Percentiles rank a stretch among this genome's conserved stretches.
Evolutionary conservation across 2,113 vertebrate genomes (phyloP).

Genomic region (Climacteris rufus): DNA sequence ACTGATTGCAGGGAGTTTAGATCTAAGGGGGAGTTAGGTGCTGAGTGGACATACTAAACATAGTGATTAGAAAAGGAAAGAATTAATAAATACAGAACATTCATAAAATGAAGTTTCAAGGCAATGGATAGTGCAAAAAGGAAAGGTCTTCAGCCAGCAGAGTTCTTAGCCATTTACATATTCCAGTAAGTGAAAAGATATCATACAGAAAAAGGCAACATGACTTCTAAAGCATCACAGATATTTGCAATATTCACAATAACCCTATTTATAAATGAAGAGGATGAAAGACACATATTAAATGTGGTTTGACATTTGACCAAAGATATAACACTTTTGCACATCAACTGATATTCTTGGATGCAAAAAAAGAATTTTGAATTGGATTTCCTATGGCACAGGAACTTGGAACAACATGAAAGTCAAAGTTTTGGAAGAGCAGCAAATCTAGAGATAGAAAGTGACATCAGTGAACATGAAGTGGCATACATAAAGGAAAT

Average conservation of each 20-base stretch:
- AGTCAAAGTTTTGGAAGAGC: not conserved
- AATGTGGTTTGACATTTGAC: not conserved
- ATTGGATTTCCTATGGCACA: slow-evolving; percentile 19
- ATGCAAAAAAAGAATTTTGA: not conserved
- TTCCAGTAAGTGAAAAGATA: not conserved
- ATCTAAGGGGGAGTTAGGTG: slow-evolving; percentile 27
- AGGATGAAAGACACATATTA: slow-evolving; percentile 4
- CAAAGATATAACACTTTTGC: not conserved
- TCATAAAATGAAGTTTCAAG: not conserved
- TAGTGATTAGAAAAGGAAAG: slow-evolving; percentile 54
- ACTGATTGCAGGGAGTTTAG: slow-evolving; percentile 31
- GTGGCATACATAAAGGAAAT: slow-evolving; percentile 14
- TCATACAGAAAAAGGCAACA: not conserved
- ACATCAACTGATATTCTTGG: not conserved
- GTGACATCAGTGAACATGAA: not conserved
- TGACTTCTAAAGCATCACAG: not conserved
- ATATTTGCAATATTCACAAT: not conserved
- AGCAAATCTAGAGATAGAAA: slow-evolving; percentile 7
- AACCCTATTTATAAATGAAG: slow-evolving; percentile 19
- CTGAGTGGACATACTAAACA: slow-evolving; percentile 46
- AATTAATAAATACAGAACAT: slow-evolving; percentile 47
- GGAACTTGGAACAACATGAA: slow-evolving; percentile 38
- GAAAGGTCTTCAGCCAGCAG: not conserved
- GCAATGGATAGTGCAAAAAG: not conserved
- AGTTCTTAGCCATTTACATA: not conserved